Evolutionary conservation across 2,113 vertebrate species (phyloP), one percentile per base, ranked within the genome.

Genomic region (Seriola quinqueradiata): DNA sequence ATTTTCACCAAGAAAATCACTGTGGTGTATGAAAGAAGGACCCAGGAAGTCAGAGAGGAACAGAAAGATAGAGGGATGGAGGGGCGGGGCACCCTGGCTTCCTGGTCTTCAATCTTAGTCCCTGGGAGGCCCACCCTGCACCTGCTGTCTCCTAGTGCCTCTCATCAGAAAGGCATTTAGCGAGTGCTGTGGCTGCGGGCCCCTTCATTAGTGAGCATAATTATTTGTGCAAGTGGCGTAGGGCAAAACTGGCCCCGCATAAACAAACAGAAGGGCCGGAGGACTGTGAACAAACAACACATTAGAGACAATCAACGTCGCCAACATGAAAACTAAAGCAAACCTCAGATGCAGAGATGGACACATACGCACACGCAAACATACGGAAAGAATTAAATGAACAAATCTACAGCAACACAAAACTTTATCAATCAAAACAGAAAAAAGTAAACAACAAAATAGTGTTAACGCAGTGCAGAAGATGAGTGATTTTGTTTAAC

Each of bases 111-210:
- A 97, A 98, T 99, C 97, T 98, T 95, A 96, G 97, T 98, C 98
- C 97, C 97, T 98, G 96, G 97, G 97, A 98, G 97, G 98, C 97
- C 97, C 94, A 96, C 96, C 96, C 96, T 97, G 98, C 98, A 99
- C 98, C 97, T 99, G 98, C 97, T 97, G 96, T 97, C 97, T 97
- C 96, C 95, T 96, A 95, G 96, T 96, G 96, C 96, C 87, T 82
- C 94, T 98, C 97, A 98, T 99, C 98, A 99, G 97, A 97, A 98
- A 99, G 97, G 96, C 97, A 98, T 99, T 99, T 98, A 97, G 95
- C 92, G 95, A 96, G 97, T 95, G 97, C 96, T 94, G 96, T 98
- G 97, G 97, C 98, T 99, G 97, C 96, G 92, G 98, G 98, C 97
- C 97, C 97, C 96, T 98, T 98, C 93, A 99, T 99, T 99, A 99